Evolutionary conservation across 2,797 vertebrate genomes (phyloP), one percentile per base, ranked within the genome.

Genomic region (Sebastes kiyomatsui): DNA sequence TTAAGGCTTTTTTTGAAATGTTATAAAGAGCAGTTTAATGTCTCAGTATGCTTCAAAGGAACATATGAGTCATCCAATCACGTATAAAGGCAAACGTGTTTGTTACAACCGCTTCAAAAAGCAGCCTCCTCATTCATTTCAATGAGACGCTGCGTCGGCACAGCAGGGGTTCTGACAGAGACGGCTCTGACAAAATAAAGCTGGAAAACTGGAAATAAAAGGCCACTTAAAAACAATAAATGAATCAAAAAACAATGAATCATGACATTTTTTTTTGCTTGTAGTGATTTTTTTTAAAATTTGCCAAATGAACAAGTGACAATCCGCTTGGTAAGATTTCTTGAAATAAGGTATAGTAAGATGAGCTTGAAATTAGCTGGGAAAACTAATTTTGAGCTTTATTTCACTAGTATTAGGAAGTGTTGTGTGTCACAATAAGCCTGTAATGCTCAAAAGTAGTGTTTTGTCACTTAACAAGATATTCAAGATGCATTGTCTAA

Each of bases 251-350:
- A 54, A n/a, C 20, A 52, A 52, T 52, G 7, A 20, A 20, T 20
- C 0, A 20, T 52, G 46, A 18, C 3, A 46, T 7, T 49, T 49
- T 18, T 18, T 49, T 49, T 49, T 49, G 42, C 42, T 49, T 49
- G 16, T 49, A 46, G 18, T 46, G 7, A 46, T 18, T 46, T 18
- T 18, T 7, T 25, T 25, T 2, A 46, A 46, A 46, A 49, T 49
- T 16, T 49, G 42, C 42, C 42, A 18, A 49, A 18, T 18, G 7
- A 20, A 49, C 6, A 49, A 49, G 38, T 42, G 38, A 42, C 14
- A 42, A 16, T 42, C 13, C 14, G 1, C 0, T 1, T 42, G 0
- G 38, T 42, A 0, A 42, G 38, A 42, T 42, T 42, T 42, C 18
- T 52, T 52, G 7, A 52, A 52, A 52, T 52, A 52, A 52, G 46